phyloP scores from a whole-genome alignment of 2,113 vertebrate species.

The Prietella phreatophila region DNA sequence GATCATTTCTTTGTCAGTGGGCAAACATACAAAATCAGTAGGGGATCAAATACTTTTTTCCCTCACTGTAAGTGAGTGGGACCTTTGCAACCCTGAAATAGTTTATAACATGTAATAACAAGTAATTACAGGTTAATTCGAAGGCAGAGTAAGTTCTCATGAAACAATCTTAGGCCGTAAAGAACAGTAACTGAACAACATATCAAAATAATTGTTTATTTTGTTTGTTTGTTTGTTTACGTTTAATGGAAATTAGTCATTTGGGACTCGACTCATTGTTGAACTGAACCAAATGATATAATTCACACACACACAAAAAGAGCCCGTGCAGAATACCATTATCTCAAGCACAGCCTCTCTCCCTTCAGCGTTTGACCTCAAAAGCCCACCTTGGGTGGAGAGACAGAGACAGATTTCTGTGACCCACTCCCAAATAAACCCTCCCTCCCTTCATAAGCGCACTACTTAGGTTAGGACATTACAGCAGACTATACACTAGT shows the following conservation, averaged over 20 bases:
- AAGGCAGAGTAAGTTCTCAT: not conserved
- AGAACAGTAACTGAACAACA: not conserved
- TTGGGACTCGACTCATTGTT: not conserved
- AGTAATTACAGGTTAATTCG: not conserved
- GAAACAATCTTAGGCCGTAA: not conserved
- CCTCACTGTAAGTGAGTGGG: not conserved
- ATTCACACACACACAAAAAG: not conserved
- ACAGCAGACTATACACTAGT: not conserved
- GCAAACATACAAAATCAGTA: too few species aligned
- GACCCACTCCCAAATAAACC: not conserved
- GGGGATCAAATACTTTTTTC: too few species aligned
- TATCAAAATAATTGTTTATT: not conserved
- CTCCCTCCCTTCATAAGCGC: not conserved
- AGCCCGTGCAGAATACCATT: not conserved
- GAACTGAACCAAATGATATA: not conserved
- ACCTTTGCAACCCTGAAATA: not conserved
- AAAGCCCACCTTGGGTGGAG: constrained; percentile 17
- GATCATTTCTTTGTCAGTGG: too few species aligned
- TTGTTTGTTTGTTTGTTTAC: not conserved
- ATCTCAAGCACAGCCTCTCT: not conserved
- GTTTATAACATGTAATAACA: not conserved
- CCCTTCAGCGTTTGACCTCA: constrained; percentile 11
- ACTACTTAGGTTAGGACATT: not conserved
- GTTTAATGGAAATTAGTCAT: not conserved
- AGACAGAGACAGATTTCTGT: not conserved